A percentile compares a stretch with the other conserved stretches of the same genome.
Evolutionary conservation across 2,797 vertebrate genomes (phyloP).

Genomic region (Mareca strepera): DNA sequence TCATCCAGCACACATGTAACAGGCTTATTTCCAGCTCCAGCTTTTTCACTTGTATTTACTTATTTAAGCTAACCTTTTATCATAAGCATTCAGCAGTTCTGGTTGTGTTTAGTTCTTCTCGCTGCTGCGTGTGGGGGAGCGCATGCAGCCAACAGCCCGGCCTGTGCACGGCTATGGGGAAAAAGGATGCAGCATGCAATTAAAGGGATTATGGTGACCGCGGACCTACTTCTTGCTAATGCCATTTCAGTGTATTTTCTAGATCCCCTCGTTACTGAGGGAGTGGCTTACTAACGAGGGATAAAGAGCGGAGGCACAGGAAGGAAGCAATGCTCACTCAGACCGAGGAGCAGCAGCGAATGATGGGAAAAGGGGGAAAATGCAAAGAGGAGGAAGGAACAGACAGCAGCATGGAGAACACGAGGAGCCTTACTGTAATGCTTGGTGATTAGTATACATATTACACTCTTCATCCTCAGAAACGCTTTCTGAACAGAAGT

Average conservation of each 20-base stretch:
- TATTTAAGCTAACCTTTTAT: not conserved
- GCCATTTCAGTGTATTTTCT: slow-evolving; percentile 32
- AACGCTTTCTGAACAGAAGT: not conserved
- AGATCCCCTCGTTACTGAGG: not conserved
- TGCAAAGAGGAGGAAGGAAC: not conserved
- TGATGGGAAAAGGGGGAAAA: not conserved
- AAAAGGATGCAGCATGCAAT: not conserved
- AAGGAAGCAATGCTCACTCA: not conserved
- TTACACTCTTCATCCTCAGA: not conserved
- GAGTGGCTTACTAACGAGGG: not conserved
- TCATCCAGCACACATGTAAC: not conserved
- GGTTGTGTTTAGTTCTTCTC: not conserved
- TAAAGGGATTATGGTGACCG: slow-evolving; percentile 29
- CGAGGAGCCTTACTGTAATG: not conserved
- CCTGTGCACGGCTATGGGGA: fast-evolving
- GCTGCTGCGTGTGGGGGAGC: not conserved
- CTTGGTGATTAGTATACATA: not conserved
- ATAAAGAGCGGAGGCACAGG: slow-evolving; percentile 3
- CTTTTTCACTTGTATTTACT: not conserved
- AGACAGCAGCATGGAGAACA: not conserved
- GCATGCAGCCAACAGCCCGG: not conserved
- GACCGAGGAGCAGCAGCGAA: not conserved
- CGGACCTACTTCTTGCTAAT: not conserved
- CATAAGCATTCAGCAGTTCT: not conserved
- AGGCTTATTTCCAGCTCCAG: not conserved